A percentile compares a stretch with the other conserved stretches of the same genome.
Conservation (phyloP, 2,888 invertebrate genomes). For the Callosobruchus maculatus region DNA sequence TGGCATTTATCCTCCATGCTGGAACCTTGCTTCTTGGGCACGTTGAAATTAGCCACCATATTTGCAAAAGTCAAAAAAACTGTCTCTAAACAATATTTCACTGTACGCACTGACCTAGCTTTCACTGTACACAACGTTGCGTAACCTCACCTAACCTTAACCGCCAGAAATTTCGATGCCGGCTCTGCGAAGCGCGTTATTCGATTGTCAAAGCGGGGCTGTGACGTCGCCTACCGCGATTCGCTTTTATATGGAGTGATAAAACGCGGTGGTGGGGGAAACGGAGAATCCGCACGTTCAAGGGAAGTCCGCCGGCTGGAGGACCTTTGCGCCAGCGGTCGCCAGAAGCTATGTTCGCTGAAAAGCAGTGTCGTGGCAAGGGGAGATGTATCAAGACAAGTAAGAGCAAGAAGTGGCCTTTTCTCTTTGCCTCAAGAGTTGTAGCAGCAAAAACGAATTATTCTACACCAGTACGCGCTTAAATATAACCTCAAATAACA, state of each 20-base stretch:
- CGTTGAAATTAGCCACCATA: neutral
- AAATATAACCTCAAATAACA: no score
- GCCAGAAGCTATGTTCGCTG: neutral
- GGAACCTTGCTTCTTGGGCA: neutral
- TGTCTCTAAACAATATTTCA: neutral
- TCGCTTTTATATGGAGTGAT: slow-evolving; percentile 20
- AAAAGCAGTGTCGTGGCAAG: neutral
- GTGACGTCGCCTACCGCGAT: slow-evolving; percentile 16
- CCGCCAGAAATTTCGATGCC: neutral
- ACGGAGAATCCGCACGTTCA: slow-evolving; percentile 20
- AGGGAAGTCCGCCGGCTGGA: slow-evolving; percentile 21
- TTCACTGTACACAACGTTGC: slow-evolving; percentile 12
- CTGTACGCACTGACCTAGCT: neutral
- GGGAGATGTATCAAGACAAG: no score
- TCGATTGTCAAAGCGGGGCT: slow-evolving; percentile 4
- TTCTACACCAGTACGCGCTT: no score
- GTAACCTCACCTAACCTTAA: slow-evolving; percentile 4
- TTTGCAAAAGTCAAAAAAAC: neutral
- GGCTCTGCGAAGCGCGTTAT: neutral
- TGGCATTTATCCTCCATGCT: slow-evolving; percentile 33
- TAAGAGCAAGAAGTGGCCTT: no score
- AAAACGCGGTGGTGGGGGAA: slow-evolving; percentile 9
- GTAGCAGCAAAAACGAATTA: no score
- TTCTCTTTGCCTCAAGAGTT: no score
- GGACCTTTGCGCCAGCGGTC: slow-evolving; percentile 16